Evolutionary conservation across 1,140 invertebrate genomes (phyloP), one percentile per base, ranked within the genome.

Genomic region (Heliconius congener): DNA sequence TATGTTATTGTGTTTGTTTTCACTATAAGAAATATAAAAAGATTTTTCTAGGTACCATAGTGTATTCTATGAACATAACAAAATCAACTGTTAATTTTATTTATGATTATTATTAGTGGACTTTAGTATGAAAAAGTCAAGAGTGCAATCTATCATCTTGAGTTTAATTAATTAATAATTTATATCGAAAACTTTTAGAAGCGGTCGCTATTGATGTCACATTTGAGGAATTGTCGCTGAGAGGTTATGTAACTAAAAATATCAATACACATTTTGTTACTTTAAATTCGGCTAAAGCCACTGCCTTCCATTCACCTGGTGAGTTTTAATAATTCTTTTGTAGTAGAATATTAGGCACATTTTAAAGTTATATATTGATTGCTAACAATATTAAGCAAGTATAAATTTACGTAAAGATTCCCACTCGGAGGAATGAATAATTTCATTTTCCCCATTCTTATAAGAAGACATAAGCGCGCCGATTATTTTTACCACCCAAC

Each of bases 181-280:
- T 46, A 72, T 37, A 42, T 80, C 19, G 13, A 19, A 57, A 57
- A 11, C 42, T 84, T 73, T 57, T 82, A 93, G 91, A 90, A 5
- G 57, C 82, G 1, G 88, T 92, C 11, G 88, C 88, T 0, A 19
- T 92, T 11, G 91, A 93, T 42, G 4, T 90, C 13, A 85, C 88
- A 0, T 19, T 90, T 9, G 91, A 93, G 42, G 86, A 91, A 1
- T 16, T 88, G 27, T 66, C 78, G 0, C 8, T 86, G 0, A 87
- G 87, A 11, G 87, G 86, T 1, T 89, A 83, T 74, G 0, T 87
- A 1, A 88, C 89, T 1, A 79, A 75, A 2, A 80, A 82, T 30
- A 77, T 88, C 0, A 84, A 86, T 60, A 90, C 87, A 1, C 83
- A 88, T 60, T 85, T 89, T 2, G 0, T 85, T 1, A 82, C 85